Evolutionary conservation across 2,797 vertebrate genomes (phyloP), one percentile per base, ranked within the genome.

Genomic region (Onychomys torridus): DNA sequence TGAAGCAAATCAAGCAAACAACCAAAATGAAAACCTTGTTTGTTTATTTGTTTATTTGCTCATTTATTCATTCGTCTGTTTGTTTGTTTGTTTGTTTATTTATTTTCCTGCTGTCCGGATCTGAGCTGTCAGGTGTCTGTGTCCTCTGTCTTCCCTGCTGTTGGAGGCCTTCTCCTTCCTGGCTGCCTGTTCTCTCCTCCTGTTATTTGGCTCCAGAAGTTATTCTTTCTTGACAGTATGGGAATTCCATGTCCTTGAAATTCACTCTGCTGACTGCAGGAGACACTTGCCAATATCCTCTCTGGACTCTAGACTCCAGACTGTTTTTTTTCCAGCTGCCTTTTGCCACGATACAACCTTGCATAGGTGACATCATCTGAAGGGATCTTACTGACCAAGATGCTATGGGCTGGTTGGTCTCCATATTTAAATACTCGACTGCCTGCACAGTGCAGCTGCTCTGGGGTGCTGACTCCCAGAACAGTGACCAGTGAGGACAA

Each of bases 1-100:
- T 77, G 89, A 43, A 96, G 43, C 27, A 94, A 89, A 89, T 9
- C 55, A 55, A 55, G 16, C 12, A 89, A 84, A 89, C 34, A 27
- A 52, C 9, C 46, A 61, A 52, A 89, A 27, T 37, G 25, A n/a
- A 49, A 67, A 10, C 52, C 52, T 14, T 52, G 16, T 55, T 55
- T 55, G n/a, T 34, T n/a, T 71, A 71, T 71, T 65, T 34, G 7
- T 69, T 85, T 5, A 8, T 46, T 46, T 46, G 46, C n/a, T n/a
- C n/a, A n/a, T n/a, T n/a, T n/a, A n/a, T n/a, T n/a, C n/a, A n/a
- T n/a, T n/a, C n/a, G n/a, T n/a, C n/a, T n/a, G n/a, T 46, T 46
- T 46, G 46, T 46, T 46, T 46, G 8, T 46, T 46, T 46, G 8
- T 46, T 46, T 61, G 6, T 32, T 32, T 65, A 14, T 65, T 65